These are phyloP conservation scores for Adelosebastes latens DNA, from an alignment of 2,797 vertebrate genomes.

Conservation along the genomic window DNA sequence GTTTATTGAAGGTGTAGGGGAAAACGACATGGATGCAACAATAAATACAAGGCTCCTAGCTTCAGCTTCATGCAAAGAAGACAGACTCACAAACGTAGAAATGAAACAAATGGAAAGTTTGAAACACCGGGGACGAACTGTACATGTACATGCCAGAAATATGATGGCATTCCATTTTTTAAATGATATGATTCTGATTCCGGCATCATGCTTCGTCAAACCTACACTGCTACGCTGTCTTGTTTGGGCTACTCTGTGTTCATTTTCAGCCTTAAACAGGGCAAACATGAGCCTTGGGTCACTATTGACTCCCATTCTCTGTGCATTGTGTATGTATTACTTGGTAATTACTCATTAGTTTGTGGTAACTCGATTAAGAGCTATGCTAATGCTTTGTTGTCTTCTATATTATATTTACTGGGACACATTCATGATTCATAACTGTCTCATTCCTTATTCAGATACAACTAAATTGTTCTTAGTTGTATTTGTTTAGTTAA, in stretches of 20 bases:
- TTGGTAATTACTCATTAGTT: neutral
- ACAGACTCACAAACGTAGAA: slow-evolving; percentile 18
- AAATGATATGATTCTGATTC: neutral
- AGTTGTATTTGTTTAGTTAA: too few relatives aligned
- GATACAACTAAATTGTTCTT: neutral
- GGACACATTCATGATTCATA: neutral
- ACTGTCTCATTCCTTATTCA: neutral
- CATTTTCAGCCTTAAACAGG: neutral
- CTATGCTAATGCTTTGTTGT: neutral
- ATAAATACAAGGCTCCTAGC: neutral
- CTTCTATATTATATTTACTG: neutral
- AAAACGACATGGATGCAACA: slow-evolving; percentile 37
- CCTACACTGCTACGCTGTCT: neutral
- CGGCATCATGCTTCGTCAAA: slow-evolving; percentile 13
- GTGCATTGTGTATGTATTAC: neutral
- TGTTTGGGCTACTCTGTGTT: neutral
- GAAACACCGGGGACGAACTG: neutral
- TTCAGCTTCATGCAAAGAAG: slow-evolving; percentile 54
- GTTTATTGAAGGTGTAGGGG: slow-evolving; percentile 28
- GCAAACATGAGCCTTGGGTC: neutral
- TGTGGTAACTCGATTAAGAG: neutral
- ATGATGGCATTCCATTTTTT: slow-evolving; percentile 7
- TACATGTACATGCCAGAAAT: slow-evolving; percentile 33
- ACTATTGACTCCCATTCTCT: neutral
- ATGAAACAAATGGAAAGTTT: slow-evolving; percentile 18